phyloP scores from a whole-genome alignment of 2,888 invertebrate species.

The Tolmerus cingulatus region DNA sequence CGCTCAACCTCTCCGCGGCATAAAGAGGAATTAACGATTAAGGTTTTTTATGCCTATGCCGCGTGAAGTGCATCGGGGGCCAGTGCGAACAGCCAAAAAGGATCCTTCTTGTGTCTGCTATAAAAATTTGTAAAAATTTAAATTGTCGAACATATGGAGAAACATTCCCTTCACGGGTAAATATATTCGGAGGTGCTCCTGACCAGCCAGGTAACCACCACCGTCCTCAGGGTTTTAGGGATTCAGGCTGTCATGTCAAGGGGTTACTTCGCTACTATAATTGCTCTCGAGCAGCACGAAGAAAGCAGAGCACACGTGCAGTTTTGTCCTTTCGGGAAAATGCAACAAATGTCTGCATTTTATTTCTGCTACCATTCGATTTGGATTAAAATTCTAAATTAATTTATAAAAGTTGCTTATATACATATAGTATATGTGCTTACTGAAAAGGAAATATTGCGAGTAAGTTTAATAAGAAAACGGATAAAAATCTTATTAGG shows the following conservation, averaged over 20 bases:
- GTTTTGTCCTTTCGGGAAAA: background rate
- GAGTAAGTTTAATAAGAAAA: no score
- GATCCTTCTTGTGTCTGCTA: background rate
- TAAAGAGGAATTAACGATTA: background rate
- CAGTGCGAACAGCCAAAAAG: background rate
- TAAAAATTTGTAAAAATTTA: constrained; percentile 35
- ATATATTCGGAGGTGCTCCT: background rate
- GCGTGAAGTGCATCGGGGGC: background rate
- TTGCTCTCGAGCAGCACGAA: background rate
- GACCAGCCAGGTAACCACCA: background rate
- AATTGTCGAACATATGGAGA: constrained; percentile 13
- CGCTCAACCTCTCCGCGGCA: background rate
- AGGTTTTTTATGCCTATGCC: background rate
- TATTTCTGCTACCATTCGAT: background rate
- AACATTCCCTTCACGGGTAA: background rate
- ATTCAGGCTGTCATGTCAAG: background rate
- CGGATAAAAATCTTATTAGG: no score
- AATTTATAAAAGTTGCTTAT: background rate
- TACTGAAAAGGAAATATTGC: no score
- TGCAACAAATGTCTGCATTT: background rate
- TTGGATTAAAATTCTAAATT: background rate
- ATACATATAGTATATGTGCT: no score
- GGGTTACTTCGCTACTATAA: background rate
- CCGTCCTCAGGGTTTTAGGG: background rate
- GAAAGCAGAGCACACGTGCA: background rate